These are phyloP conservation scores for Ichneumon xanthorius DNA, from an alignment of 2,888 invertebrate genomes.

Conservation along the genomic window DNA sequence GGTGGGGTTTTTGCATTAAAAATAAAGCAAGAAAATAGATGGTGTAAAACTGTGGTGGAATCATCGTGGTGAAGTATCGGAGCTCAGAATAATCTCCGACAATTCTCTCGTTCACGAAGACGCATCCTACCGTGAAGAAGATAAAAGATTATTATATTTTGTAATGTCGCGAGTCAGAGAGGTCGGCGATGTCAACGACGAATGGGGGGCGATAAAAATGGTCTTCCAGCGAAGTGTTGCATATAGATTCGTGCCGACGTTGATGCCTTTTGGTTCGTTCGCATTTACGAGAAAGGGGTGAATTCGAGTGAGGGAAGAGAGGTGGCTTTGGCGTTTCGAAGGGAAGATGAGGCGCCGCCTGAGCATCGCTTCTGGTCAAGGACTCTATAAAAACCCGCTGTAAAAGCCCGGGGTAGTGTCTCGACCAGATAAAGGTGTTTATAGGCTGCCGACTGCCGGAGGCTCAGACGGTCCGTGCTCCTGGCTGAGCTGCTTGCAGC, in stretches of 20 bases:
- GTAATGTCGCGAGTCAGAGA: not conserved
- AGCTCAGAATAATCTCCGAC: conserved; percentile 8
- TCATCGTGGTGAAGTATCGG: conserved; percentile 10
- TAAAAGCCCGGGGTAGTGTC: conserved; percentile 50
- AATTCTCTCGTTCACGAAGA: conserved; percentile 4
- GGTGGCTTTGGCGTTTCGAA: conserved; percentile 5
- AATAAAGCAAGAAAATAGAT: not conserved
- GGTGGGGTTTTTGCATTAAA: not conserved
- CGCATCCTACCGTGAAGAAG: not conserved
- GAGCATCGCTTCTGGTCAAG: conserved; percentile 41
- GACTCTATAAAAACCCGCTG: conserved; percentile 40
- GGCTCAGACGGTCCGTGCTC: conserved; percentile 22
- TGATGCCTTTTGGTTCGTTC: conserved; percentile 17
- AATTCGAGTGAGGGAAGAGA: conserved; percentile 33
- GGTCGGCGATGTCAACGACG: conserved; percentile 21
- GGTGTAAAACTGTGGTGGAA: conserved; percentile 18
- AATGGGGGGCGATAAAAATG: conserved; percentile 34
- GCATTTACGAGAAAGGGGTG: conserved; percentile 33
- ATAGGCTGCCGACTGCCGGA: conserved; percentile 45
- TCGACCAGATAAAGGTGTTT: conserved; percentile 59
- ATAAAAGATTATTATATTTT: conserved; percentile 34
- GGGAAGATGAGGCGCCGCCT: conserved; percentile 6
- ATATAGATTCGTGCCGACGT: conserved; percentile 4
- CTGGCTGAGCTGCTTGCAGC: conserved; percentile 1
- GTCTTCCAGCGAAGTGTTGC: conserved; percentile 6